A percentile compares a stretch with the other conserved stretches of the same genome.
Conservation (phyloP, 2,888 invertebrate species). For the Eupithecia tripunctaria region DNA sequence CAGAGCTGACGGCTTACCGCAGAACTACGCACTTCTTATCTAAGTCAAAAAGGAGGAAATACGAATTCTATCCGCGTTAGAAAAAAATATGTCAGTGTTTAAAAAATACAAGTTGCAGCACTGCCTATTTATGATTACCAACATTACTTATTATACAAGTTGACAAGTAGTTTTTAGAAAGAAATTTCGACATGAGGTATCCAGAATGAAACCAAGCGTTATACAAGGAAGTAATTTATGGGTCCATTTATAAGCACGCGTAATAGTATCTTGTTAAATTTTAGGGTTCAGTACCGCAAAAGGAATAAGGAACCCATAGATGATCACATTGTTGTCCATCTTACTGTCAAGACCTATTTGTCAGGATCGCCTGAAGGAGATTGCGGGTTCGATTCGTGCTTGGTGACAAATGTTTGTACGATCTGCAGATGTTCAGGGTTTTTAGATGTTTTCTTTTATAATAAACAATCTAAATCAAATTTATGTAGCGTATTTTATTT, state of each 20-base stretch:
- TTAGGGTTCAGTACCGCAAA: background rate
- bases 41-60: background rate
- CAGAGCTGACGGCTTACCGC: background rate
- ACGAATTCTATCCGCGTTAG: background rate
- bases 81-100: background rate
- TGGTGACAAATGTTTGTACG: too few species aligned
- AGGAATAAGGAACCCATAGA: background rate
- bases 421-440: too few species aligned
- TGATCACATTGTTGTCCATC: background rate
- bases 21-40: background rate
- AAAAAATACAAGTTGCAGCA: background rate
- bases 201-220: background rate
- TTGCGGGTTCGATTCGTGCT: too few species aligned
- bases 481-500: too few species aligned
- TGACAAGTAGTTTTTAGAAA: background rate
- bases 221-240: slow-evolving; percentile 17
- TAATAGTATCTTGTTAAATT: background rate
- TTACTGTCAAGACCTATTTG: background rate
- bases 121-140: background rate
- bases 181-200: background rate
- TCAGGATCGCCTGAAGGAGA: background rate
- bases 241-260: background rate
- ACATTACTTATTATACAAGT: background rate
- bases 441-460: too few species aligned
- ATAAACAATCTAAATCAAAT: too few species aligned